Evolutionary conservation across 2,113 vertebrate genomes (phyloP).

Genomic region (Galbula dea): DNA sequence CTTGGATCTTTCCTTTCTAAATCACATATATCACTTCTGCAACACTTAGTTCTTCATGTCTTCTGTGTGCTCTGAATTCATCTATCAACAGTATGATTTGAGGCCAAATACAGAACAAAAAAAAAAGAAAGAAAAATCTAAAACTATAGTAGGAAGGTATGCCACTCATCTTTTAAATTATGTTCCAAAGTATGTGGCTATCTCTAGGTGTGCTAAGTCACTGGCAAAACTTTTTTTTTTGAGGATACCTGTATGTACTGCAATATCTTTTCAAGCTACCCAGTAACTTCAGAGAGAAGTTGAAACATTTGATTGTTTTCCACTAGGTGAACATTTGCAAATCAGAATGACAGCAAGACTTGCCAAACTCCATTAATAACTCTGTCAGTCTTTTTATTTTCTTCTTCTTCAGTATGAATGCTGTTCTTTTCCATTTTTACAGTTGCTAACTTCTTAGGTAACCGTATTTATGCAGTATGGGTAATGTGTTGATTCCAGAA

Average conservation of each 20-base stretch:
- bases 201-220: not conserved
- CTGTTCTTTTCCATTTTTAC: not conserved
- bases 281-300: not conserved
- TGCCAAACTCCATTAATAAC: not conserved
- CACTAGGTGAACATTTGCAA: not conserved
- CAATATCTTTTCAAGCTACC: not conserved
- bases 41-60: not conserved
- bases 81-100: not conserved
- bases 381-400: not conserved
- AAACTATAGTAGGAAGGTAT: not conserved
- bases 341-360: not conserved
- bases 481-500: not conserved
- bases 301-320: not conserved
- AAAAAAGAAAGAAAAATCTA: not conserved
- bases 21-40: not conserved
- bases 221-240: not conserved
- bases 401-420: not conserved
- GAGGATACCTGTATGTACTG: not conserved
- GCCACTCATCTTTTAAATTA: not conserved
- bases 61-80: not conserved
- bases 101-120: not conserved
- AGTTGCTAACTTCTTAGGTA: not conserved
- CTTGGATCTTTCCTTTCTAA: not conserved
- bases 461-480: not conserved
- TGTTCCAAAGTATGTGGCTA: not conserved